A percentile compares a stretch with the other conserved stretches of the same genome.
These are phyloP conservation scores for Bombus consobrinus DNA, from an alignment of 1,140 invertebrate genomes.

Conservation along the genomic window DNA sequence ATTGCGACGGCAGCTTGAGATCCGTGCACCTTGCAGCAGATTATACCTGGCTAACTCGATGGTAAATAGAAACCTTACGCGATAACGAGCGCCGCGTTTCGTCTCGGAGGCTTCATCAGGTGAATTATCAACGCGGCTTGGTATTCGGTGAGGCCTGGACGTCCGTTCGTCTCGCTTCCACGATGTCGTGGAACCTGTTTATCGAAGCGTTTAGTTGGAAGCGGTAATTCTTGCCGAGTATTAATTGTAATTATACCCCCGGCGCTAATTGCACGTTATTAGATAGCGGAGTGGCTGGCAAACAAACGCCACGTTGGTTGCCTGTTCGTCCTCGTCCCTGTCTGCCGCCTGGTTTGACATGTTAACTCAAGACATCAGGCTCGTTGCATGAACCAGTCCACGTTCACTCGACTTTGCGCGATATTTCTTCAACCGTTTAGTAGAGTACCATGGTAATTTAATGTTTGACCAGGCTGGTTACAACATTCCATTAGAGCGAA, in stretches of 20 bases:
- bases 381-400: background rate
- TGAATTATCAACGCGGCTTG: constrained; percentile 50
- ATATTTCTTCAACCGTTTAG: background rate
- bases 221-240: constrained; percentile 67
- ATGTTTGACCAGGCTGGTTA: background rate
- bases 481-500: constrained; percentile 1
- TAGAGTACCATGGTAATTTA: background rate
- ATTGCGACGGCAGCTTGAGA: constrained; percentile 18
- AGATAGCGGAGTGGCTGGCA: constrained; percentile 65
- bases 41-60: constrained; percentile 66
- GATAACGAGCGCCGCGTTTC: constrained; percentile 60
- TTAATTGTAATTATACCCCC: constrained; percentile 74
- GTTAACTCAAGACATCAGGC: constrained; percentile 36
- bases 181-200: constrained; percentile 61
- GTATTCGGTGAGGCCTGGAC: constrained; percentile 27
- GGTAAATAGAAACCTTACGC: constrained; percentile 64
- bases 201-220: constrained; percentile 67
- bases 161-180: constrained; percentile 8
- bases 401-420: background rate
- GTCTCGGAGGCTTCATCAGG: constrained; percentile 34
- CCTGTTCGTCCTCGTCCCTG: background rate
- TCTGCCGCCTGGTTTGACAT: constrained; percentile 1
- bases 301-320: constrained; percentile 57
- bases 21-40: constrained; percentile 56
- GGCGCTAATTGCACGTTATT: constrained; percentile 73